Evolutionary conservation across 2,888 invertebrate genomes (phyloP).

Genomic region (Dugesia japonica): DNA sequence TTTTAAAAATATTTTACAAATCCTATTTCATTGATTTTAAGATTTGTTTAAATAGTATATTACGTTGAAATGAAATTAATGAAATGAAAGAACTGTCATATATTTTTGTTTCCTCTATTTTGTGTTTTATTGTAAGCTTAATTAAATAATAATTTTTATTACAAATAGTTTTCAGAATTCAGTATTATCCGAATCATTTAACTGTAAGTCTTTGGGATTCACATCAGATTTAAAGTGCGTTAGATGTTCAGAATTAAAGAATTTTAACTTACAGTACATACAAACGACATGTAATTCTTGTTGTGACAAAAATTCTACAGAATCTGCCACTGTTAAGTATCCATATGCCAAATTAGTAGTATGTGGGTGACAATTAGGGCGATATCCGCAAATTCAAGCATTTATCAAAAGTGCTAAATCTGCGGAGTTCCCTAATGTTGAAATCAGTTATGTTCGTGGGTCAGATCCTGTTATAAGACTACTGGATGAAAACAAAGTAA

Average conservation of each 20-base stretch:
- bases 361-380: slow-evolving; percentile 91
- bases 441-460: slow-evolving; percentile 77
- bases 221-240: background rate
- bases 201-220: slow-evolving; percentile 23
- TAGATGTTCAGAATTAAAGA: background rate
- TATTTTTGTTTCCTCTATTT: background rate
- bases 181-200: background rate
- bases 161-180: background rate
- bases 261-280: background rate
- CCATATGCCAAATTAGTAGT: slow-evolving; percentile 81
- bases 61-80: too few relatives aligned
- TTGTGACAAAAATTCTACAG: background rate
- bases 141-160: background rate
- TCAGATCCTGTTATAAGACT: slow-evolving; percentile 81
- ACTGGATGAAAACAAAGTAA: slow-evolving; percentile 61
- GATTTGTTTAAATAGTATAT: too few relatives aligned
- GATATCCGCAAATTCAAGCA: slow-evolving; percentile 93
- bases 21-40: too few relatives aligned
- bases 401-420: slow-evolving; percentile 84
- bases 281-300: background rate
- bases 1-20: too few relatives aligned
- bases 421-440: slow-evolving; percentile 71
- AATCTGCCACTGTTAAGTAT: slow-evolving; percentile 50
- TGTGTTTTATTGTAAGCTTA: background rate
- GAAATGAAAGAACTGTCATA: background rate